Base-by-base conservation (phyloP, 2,888 invertebrate species). In the Ctena decussata region DNA sequence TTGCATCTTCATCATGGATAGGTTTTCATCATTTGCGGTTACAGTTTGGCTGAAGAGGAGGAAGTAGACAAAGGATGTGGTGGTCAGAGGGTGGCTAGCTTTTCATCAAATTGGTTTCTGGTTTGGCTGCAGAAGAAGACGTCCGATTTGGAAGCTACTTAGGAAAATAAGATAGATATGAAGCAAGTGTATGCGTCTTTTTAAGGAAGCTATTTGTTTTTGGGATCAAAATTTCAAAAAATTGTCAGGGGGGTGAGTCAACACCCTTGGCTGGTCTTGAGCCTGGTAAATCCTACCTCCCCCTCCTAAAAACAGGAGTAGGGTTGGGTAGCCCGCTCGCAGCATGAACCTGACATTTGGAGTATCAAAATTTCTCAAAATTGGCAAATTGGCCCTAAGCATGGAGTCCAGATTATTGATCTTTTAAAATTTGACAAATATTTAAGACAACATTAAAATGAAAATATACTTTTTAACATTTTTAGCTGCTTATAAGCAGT, bases 261-360 rank as follows among this genome's bases (percentile, higher is more conserved):
- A 92, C 91, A 91, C 89, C 79, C 82, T 87, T 85, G 69, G 91
- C 91, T 92, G 92, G 89, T 84, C 91, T 85, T 86, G 91, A 91
- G 91, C 91, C 82, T 75, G 91, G 89, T 76, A 75, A 92, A 92
- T 88, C 90, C 86, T 91, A 91, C 91, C 91, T 89, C 91, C 91
- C 92, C 90, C 92, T 91, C 86, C 88, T 83, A 27, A 57, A 77
- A n/a, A 49, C 69, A 80, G 90, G 89, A 87, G 89, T 87, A 89
- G 92, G 91, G 92, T 91, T 91, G 91, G 92, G 92, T 90, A 91
- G 89, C 92, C 90, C 79, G 92, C 92, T 92, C 89, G 90, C 92
- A 91, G 91, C 90, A 82, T 57, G 3, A 57, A 77, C 85, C 81
- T 88, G 88, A 86, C 88, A 53, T 82, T 85, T 86, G 27, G 71